These are phyloP conservation scores for Bujurquina vittata DNA, from an alignment of 2,113 vertebrate genomes.

Conservation along the genomic window DNA sequence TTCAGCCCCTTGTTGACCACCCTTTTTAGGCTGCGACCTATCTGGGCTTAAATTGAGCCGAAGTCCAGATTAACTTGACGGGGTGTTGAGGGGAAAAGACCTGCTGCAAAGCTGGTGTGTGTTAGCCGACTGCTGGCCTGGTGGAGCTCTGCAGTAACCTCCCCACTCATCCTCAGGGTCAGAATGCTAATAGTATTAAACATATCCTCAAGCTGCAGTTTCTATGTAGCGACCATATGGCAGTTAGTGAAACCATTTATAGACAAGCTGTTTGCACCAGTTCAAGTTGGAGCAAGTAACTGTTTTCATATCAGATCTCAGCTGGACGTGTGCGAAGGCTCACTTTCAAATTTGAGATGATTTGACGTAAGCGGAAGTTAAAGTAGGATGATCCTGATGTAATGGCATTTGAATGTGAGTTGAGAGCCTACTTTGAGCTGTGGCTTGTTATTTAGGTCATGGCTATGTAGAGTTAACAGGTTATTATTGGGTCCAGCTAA, in stretches of 20 bases:
- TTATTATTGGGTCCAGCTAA: slow-evolving; percentile 45
- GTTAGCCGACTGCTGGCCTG: not conserved
- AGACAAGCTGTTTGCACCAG: not conserved
- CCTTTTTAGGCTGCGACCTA: slow-evolving; percentile 20
- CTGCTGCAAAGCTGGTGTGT: slow-evolving; percentile 13
- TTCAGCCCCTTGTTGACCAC: not conserved
- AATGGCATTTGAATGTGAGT: slow-evolving; percentile 70
- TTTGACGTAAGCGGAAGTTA: slow-evolving; percentile 59
- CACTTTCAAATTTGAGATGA: slow-evolving; percentile 30
- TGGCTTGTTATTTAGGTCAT: slow-evolving; percentile 69
- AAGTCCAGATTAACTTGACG: slow-evolving; percentile 30
- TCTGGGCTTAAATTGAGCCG: slow-evolving; percentile 39
- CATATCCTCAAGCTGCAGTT: slow-evolving; percentile 39
- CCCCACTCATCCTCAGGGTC: slow-evolving; percentile 42
- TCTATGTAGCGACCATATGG: slow-evolving; percentile 45
- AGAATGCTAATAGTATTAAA: slow-evolving; percentile 61
- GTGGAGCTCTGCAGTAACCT: slow-evolving; percentile 23
- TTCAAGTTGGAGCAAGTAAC: not conserved
- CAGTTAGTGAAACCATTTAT: slow-evolving; percentile 18
- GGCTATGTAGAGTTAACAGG: slow-evolving; percentile 28
- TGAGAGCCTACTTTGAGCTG: slow-evolving; percentile 67
- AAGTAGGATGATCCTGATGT: slow-evolving; percentile 71
- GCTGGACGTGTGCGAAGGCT: not conserved
- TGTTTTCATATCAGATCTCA: not conserved
- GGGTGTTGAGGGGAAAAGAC: slow-evolving; percentile 24